Conservation (phyloP, 2,113 vertebrate species). For the Actinemys pallida region DNA sequence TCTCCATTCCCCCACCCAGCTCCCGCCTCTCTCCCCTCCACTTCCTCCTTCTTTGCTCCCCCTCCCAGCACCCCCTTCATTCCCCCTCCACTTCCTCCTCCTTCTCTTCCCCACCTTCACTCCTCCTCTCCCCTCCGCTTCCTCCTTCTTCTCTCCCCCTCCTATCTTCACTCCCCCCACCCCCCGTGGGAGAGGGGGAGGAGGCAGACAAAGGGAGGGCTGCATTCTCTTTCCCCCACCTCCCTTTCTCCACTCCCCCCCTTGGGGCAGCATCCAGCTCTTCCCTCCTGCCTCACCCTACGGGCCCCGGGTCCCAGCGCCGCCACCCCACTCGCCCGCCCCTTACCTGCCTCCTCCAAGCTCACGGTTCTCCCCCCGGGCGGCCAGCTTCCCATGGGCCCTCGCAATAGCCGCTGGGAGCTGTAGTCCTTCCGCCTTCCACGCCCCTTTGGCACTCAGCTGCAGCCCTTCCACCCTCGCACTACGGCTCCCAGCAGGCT, state of each 20-base stretch:
- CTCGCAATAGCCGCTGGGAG: neutral
- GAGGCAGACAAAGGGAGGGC: neutral
- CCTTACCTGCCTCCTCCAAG: neutral
- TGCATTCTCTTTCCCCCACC: too few relatives aligned
- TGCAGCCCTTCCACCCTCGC: neutral
- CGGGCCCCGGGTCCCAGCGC: too few relatives aligned
- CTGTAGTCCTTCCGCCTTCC: neutral
- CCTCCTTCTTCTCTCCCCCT: neutral
- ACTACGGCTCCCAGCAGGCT: neutral
- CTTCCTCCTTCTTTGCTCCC: too few relatives aligned
- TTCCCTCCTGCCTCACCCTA: neutral
- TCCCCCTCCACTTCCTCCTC: neutral
- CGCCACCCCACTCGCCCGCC: too few relatives aligned
- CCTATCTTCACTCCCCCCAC: too few relatives aligned
- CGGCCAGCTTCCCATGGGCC: neutral
- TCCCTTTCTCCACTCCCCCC: too few relatives aligned
- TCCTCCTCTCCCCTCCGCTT: neutral
- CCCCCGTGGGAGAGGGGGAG: neutral
- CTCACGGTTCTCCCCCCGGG: too few relatives aligned
- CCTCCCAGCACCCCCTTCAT: too few relatives aligned
- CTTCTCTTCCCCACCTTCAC: neutral
- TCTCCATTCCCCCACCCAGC: neutral
- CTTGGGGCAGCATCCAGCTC: too few relatives aligned
- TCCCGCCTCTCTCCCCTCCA: too few relatives aligned
- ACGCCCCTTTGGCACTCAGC: neutral